Conservation (phyloP, 2,113 vertebrate species). For the Salvelinus alpinus region DNA sequence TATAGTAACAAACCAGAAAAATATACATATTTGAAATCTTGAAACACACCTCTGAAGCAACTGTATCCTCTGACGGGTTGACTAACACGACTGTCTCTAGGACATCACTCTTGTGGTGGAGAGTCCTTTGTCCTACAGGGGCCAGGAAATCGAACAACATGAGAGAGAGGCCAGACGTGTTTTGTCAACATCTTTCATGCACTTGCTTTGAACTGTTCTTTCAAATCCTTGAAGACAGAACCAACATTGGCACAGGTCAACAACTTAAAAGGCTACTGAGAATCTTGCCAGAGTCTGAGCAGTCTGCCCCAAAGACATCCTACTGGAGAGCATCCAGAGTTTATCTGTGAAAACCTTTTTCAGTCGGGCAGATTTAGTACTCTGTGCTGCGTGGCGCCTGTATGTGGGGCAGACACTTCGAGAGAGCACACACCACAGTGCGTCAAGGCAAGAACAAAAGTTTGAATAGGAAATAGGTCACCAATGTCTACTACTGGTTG, state of each 20-base stretch:
- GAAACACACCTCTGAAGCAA: slow-evolving; percentile 83
- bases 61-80: slow-evolving; percentile 85
- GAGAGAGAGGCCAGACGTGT: slow-evolving; percentile 18
- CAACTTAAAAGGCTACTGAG: background rate
- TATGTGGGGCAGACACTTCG: slow-evolving; percentile 42
- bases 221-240: background rate
- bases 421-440: slow-evolving; percentile 27
- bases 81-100: slow-evolving; percentile 92
- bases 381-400: slow-evolving; percentile 5
- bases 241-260: slow-evolving; percentile 7
- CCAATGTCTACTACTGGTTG: slow-evolving; percentile 26
- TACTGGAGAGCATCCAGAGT: slow-evolving; percentile 33
- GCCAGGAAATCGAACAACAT: slow-evolving; percentile 33
- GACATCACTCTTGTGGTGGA: slow-evolving; percentile 88
- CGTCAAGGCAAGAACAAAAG: slow-evolving; percentile 42
- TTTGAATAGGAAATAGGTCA: slow-evolving; percentile 50
- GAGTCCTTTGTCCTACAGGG: slow-evolving; percentile 89
- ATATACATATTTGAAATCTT: background rate
- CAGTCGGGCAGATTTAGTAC: slow-evolving; percentile 33
- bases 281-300: slow-evolving; percentile 4
- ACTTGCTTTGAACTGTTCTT: background rate
- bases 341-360: slow-evolving; percentile 32
- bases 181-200: background rate
- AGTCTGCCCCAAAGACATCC: slow-evolving; percentile 16
- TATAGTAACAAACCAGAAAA: no score